phyloP scores from a whole-genome alignment of 2,888 invertebrate genomes.

The Tortricodes alternella region DNA sequence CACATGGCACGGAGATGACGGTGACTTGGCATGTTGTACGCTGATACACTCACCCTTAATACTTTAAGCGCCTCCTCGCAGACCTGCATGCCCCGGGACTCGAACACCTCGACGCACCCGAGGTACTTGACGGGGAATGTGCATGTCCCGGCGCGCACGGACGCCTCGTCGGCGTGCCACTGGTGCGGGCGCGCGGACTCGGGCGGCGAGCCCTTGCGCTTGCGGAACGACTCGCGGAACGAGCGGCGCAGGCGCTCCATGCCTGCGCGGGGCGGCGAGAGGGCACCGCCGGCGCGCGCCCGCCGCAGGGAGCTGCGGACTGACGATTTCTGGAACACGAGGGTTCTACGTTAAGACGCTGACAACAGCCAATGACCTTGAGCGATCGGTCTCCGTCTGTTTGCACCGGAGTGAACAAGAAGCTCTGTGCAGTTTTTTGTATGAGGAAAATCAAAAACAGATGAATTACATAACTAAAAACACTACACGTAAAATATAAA shows the following conservation, averaged over 20 bases:
- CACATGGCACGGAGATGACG: too few species aligned
- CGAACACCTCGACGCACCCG: constrained; percentile 99
- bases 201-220: constrained; percentile 92
- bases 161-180: constrained; percentile 99
- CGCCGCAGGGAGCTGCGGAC: constrained; percentile 76
- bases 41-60: constrained; percentile 91
- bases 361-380: too few species aligned
- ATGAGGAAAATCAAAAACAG: too few species aligned
- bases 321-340: constrained; percentile 69
- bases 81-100: constrained; percentile 99
- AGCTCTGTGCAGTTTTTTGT: too few species aligned
- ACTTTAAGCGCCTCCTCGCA: constrained; percentile 99
- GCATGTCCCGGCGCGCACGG: constrained; percentile 97
- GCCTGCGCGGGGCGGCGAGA: constrained; percentile 79
- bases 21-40: too few species aligned
- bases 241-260: constrained; percentile 95
- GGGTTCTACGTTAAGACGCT: too few species aligned
- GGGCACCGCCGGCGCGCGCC: constrained; percentile 73
- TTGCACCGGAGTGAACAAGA: too few species aligned
- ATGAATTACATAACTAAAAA: too few species aligned
- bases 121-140: constrained; percentile 99
- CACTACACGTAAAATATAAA: too few species aligned
- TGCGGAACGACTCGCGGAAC: constrained; percentile 96
- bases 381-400: too few species aligned
- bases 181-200: constrained; percentile 98